Conservation (phyloP, 2,888 invertebrate genomes). For the Colostygia pectinataria region DNA sequence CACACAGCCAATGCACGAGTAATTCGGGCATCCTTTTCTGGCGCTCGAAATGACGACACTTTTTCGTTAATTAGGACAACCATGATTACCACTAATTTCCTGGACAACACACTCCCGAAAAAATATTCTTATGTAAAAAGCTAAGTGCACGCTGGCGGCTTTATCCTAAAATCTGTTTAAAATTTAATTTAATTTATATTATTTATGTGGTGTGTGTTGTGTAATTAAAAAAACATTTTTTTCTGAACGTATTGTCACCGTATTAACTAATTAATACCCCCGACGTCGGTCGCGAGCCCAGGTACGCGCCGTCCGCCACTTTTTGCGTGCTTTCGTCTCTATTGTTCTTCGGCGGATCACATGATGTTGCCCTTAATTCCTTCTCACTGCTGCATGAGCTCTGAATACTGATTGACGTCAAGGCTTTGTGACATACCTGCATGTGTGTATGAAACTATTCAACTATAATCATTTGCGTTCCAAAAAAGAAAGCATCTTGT, state of each 20-base stretch:
- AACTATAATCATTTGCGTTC: neutral
- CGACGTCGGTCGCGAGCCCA: slow-evolving; percentile 49
- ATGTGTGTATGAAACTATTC: slow-evolving; percentile 15
- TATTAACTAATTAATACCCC: slow-evolving; percentile 76
- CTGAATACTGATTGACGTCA: slow-evolving; percentile 69
- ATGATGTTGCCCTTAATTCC: slow-evolving; percentile 77
- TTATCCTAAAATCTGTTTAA: neutral
- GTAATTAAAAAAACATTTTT: slow-evolving; percentile 17
- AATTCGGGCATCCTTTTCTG: slow-evolving; percentile 75
- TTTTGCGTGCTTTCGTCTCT: slow-evolving; percentile 69
- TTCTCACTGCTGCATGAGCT: slow-evolving; percentile 73
- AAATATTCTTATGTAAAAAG: slow-evolving; percentile 23
- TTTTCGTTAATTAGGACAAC: slow-evolving; percentile 79
- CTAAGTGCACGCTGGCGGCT: slow-evolving; percentile 9
- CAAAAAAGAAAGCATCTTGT: neutral
- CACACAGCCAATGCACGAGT: slow-evolving; percentile 73
- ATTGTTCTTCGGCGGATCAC: slow-evolving; percentile 77
- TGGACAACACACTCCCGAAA: slow-evolving; percentile 54
- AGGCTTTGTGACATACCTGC: slow-evolving; percentile 38
- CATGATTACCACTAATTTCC: slow-evolving; percentile 71
- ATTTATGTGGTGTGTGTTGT: neutral
- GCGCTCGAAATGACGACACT: slow-evolving; percentile 71
- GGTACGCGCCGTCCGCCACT: slow-evolving; percentile 62
- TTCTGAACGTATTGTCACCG: slow-evolving; percentile 63
- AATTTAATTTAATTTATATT: neutral